Percentiles rank a stretch among this genome's conserved stretches.
Conservation (phyloP, 2,797 vertebrate genomes). For the Bradypus variegatus region DNA sequence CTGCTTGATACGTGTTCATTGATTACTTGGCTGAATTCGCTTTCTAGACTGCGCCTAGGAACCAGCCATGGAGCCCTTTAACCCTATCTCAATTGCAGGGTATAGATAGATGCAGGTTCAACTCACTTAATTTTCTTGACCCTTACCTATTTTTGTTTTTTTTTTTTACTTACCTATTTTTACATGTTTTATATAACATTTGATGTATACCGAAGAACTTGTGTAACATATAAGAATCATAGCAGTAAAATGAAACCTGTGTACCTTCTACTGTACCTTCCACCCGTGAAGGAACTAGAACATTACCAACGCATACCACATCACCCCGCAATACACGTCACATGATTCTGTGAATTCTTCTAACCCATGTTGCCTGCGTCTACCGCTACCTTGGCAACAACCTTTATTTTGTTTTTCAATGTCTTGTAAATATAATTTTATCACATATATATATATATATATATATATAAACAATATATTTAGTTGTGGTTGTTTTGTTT, state of each 20-base stretch:
- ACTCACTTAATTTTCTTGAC: background rate
- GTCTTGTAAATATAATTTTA: background rate
- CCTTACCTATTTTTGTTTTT: background rate
- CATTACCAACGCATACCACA: background rate
- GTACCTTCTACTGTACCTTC: background rate
- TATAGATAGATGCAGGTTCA: background rate
- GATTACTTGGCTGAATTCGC: background rate
- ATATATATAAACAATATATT: background rate
- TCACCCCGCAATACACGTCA: background rate
- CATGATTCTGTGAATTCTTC: background rate
- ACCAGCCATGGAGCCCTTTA: background rate
- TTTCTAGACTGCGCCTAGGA: background rate
- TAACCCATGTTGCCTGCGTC: background rate
- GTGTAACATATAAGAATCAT: background rate
- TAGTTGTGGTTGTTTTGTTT: constrained; percentile 15
- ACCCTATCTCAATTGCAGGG: background rate
- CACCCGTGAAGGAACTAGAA: background rate
- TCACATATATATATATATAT: background rate
- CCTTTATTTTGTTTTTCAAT: constrained; percentile 3
- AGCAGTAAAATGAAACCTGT: background rate
- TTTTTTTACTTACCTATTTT: background rate
- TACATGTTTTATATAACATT: background rate
- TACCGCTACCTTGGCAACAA: background rate
- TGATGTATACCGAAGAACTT: background rate
- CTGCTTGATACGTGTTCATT: background rate